phyloP scores from a whole-genome alignment of 2,888 invertebrate species.

The Hanleya hanleyi region DNA sequence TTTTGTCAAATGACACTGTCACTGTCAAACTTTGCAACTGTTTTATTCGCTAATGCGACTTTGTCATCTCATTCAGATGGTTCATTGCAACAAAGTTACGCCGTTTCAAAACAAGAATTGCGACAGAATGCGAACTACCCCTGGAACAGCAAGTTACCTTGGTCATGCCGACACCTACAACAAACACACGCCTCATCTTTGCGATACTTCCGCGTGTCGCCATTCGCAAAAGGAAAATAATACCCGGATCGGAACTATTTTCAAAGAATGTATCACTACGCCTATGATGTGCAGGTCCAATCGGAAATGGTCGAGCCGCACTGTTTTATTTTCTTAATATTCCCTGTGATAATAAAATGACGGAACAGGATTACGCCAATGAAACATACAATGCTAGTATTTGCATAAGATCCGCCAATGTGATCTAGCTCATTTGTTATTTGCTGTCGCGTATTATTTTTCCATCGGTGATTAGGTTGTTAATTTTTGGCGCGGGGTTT shows the following conservation, averaged over 20 bases:
- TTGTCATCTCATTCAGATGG: too few relatives aligned
- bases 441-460: slow-evolving; percentile 6
- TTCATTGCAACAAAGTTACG: too few relatives aligned
- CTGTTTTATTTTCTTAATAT: too few relatives aligned
- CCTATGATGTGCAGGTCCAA: too few relatives aligned
- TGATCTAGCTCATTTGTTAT: neutral
- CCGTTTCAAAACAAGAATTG: neutral
- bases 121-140: neutral
- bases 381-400: too few relatives aligned
- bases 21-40: too few relatives aligned
- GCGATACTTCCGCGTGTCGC: too few relatives aligned
- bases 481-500: slow-evolving; percentile 68
- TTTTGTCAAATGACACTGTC: too few relatives aligned
- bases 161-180: slow-evolving; percentile 98
- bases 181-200: slow-evolving; percentile 81
- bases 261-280: neutral
- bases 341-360: too few relatives aligned
- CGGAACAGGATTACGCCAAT: too few relatives aligned
- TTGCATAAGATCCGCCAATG: neutral
- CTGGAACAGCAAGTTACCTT: slow-evolving; percentile 78
- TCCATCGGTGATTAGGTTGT: slow-evolving; percentile 50
- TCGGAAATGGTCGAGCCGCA: too few relatives aligned
- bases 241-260: slow-evolving; percentile 22
- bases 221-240: slow-evolving; percentile 3
- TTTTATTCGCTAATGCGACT: too few relatives aligned